These are phyloP conservation scores for Allolobophora icterica DNA, from an alignment of 2,888 invertebrate species.

Conservation along the genomic window DNA sequence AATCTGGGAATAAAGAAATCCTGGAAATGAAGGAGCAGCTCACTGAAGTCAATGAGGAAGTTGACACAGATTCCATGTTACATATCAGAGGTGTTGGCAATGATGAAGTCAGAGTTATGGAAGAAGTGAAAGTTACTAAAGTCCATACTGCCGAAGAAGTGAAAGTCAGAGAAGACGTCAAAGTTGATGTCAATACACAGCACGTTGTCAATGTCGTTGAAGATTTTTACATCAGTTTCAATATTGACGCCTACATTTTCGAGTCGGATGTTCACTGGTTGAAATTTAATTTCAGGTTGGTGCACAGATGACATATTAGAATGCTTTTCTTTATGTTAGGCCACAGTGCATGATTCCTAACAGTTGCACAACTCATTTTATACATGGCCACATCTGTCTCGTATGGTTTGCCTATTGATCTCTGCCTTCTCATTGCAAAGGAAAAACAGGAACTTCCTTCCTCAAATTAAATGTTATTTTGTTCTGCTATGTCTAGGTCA, in stretches of 20 bases:
- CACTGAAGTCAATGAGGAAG: not conserved
- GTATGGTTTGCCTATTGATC: not conserved
- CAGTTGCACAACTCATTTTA: not conserved
- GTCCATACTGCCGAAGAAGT: not conserved
- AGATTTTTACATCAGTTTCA: constrained; percentile 33
- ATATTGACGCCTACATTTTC: constrained; percentile 31
- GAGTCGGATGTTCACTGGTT: constrained; percentile 32
- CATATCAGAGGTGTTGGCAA: not conserved
- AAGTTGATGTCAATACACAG: not conserved
- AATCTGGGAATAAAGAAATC: too few relatives aligned
- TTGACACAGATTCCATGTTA: too few relatives aligned
- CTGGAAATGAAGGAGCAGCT: not conserved
- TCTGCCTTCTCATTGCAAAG: not conserved
- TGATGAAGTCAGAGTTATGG: not conserved
- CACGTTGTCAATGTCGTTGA: constrained; percentile 33
- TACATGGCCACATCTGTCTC: not conserved
- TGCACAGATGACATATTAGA: not conserved
- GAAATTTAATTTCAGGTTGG: constrained; percentile 38
- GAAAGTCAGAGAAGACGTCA: constrained; percentile 2
- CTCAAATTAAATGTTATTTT: not conserved
- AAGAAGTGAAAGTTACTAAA: not conserved
- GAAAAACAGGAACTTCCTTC: not conserved
- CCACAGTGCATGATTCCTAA: not conserved
- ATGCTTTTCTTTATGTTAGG: not conserved
- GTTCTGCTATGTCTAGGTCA: too few relatives aligned